phyloP scores from a whole-genome alignment of 2,797 vertebrate species.

The Semotilus atromaculatus region DNA sequence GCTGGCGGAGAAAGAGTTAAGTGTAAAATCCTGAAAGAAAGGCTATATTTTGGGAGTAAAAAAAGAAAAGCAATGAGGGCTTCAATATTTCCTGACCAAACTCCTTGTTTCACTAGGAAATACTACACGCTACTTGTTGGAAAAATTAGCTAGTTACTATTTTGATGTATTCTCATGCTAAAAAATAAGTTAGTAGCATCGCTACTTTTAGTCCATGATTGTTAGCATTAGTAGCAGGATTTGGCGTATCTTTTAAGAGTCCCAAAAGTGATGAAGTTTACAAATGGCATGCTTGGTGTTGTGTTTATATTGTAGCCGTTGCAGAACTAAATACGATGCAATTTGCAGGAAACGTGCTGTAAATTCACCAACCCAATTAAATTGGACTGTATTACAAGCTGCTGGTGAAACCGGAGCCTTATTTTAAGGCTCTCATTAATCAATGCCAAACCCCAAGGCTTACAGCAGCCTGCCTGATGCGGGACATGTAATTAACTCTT shows the following conservation, averaged over 20 bases:
- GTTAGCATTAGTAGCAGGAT: neutral
- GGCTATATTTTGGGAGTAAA: neutral
- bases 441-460: conserved; percentile 35
- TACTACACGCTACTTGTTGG: neutral
- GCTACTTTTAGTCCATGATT: neutral
- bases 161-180: neutral
- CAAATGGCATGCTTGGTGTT: neutral
- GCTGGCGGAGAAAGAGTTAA: neutral
- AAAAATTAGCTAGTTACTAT: neutral
- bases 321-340: conserved; percentile 34
- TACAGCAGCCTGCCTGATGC: conserved; percentile 24
- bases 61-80: neutral
- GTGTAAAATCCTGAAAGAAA: neutral
- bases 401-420: conserved; percentile 37
- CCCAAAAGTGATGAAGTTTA: conserved; percentile 7
- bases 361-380: conserved; percentile 43
- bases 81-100: neutral
- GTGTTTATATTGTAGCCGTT: conserved; percentile 28
- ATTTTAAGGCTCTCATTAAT: conserved; percentile 38
- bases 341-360: conserved; percentile 46
- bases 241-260: neutral
- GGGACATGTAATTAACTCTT: conserved; percentile 70
- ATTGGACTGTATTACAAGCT: conserved; percentile 24
- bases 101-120: neutral
- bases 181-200: neutral